A percentile compares a stretch with the other conserved stretches of the same genome.
Conservation (phyloP, 2,888 invertebrate species). For the Dicyrtomina minuta region DNA sequence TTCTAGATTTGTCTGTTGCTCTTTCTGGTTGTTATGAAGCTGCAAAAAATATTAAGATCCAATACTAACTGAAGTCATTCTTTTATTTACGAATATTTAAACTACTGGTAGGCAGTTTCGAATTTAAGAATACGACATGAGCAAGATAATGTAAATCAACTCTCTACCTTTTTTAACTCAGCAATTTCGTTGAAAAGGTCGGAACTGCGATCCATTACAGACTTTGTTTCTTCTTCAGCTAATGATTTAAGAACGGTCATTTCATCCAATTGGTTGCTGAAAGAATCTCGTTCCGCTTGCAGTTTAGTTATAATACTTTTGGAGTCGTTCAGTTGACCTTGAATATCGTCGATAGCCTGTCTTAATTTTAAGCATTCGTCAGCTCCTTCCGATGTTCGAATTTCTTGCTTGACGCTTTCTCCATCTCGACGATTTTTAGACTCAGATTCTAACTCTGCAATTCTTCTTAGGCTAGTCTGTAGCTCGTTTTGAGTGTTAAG, state of each 20-base stretch:
- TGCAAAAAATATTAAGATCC: too few species aligned
- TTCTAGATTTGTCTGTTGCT: too few species aligned
- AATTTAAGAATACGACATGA: too few species aligned
- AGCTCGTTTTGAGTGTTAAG: conserved; percentile 50
- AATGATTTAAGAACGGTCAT: background rate
- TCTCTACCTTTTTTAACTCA: too few species aligned
- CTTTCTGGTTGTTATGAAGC: too few species aligned
- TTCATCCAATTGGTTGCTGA: conserved; percentile 10
- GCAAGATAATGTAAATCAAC: too few species aligned
- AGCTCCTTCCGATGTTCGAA: too few species aligned
- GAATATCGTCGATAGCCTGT: conserved; percentile 6
- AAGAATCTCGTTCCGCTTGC: conserved; percentile 23
- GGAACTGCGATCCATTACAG: background rate
- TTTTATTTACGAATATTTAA: too few species aligned
- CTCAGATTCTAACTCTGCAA: conserved; percentile 30
- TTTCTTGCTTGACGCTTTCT: conserved; percentile 14
- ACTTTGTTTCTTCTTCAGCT: background rate
- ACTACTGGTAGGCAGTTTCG: too few species aligned
- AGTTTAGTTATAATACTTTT: conserved; percentile 7
- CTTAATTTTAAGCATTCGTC: background rate
- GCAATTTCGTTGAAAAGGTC: background rate
- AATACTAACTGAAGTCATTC: too few species aligned
- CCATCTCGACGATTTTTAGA: conserved; percentile 15
- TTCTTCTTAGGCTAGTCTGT: conserved; percentile 17
- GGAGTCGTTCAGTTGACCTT: conserved; percentile 2